These are phyloP conservation scores for Gorsachius goisagi DNA, from an alignment of 2,113 vertebrate genomes.

Conservation along the genomic window DNA sequence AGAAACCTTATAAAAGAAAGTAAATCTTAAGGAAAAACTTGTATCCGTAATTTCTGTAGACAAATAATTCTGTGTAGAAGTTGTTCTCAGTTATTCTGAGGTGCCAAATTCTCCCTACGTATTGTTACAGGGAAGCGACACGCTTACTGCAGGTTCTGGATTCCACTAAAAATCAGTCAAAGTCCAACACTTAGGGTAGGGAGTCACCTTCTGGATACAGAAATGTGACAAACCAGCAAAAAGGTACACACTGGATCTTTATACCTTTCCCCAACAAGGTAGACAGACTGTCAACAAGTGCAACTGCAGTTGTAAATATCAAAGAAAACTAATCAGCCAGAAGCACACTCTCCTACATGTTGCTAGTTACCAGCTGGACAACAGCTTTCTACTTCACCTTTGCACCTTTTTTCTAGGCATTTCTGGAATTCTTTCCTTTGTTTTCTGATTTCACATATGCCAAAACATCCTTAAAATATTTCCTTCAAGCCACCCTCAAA, in stretches of 20 bases:
- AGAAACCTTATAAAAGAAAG: neutral
- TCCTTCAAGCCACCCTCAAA: neutral
- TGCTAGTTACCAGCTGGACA: neutral
- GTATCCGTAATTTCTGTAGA: neutral
- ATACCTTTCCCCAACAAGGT: neutral
- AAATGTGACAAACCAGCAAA: neutral
- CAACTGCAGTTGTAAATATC: neutral
- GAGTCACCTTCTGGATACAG: neutral
- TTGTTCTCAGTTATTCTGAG: neutral
- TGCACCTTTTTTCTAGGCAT: neutral
- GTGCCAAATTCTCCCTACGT: neutral
- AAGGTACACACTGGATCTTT: too few species aligned
- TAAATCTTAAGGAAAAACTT: neutral
- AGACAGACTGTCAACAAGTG: neutral
- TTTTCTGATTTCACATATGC: neutral
- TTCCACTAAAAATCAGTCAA: neutral
- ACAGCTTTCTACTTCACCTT: neutral
- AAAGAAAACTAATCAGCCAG: neutral
- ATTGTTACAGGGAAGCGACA: neutral
- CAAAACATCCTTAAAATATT: neutral
- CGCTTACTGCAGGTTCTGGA: neutral
- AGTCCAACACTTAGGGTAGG: neutral
- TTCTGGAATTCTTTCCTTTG: neutral
- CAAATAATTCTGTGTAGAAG: neutral
- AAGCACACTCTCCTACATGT: neutral